Evolutionary conservation across 2,797 vertebrate species (phyloP).

Genomic region (Melanotaenia trifasciata): DNA sequence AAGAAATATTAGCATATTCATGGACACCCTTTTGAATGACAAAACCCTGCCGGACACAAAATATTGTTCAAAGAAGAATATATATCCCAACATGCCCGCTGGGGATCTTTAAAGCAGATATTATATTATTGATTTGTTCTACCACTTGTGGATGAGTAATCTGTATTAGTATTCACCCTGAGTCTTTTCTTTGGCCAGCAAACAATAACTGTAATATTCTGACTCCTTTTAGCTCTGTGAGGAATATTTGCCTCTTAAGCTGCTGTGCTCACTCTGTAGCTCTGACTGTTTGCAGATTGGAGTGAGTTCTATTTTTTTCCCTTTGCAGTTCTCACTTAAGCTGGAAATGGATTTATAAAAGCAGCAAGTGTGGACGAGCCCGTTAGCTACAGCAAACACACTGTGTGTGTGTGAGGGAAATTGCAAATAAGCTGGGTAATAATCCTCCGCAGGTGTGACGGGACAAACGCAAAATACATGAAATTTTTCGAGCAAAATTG

Average conservation of each 20-base stretch:
- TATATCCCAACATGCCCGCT: background rate
- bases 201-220: slow-evolving; percentile 7
- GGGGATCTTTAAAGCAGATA: slow-evolving; percentile 1
- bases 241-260: slow-evolving; percentile 9
- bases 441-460: background rate
- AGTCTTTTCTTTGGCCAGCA: slow-evolving; percentile 9
- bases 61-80: background rate
- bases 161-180: slow-evolving; percentile 22
- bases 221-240: background rate
- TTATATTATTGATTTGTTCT: slow-evolving; percentile 31
- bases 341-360: slow-evolving; percentile 1
- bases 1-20: background rate
- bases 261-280: background rate
- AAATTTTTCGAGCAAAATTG: background rate
- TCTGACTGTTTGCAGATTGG: slow-evolving; percentile 3
- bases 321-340: background rate
- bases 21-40: background rate
- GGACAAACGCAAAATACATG: background rate
- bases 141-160: slow-evolving; percentile 17
- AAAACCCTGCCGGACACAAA: background rate
- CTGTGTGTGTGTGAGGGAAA: background rate
- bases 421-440: background rate
- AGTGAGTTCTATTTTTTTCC: background rate
- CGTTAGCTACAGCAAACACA: background rate
- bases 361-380: background rate